Conservation (phyloP, 1,140 invertebrate species). For the Steinernema khuongi region DNA sequence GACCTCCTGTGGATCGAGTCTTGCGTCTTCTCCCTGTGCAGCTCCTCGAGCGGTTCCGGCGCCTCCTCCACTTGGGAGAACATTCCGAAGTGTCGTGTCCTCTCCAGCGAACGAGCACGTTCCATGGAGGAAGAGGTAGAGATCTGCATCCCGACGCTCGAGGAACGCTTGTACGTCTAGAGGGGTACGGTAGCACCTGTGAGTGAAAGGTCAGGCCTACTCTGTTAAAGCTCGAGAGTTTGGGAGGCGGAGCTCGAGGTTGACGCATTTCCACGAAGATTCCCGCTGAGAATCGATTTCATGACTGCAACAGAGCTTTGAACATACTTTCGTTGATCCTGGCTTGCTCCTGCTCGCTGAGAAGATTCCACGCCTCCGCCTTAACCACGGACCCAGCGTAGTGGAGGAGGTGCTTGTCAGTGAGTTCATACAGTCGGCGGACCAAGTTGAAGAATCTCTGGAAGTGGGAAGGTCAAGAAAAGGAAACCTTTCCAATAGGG, state of each 20-base stretch:
- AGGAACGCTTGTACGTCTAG: constrained; percentile 50
- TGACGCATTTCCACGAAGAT: constrained; percentile 53
- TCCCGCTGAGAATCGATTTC: constrained; percentile 40
- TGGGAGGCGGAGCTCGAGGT: constrained; percentile 50
- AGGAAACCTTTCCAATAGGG: constrained; percentile 1
- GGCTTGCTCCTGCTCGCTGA: constrained; percentile 40
- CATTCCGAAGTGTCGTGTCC: constrained; percentile 30
- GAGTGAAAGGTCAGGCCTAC: constrained; percentile 22
- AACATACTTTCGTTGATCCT: constrained; percentile 54
- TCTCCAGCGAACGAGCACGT: constrained; percentile 19
- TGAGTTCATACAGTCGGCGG: constrained; percentile 45
- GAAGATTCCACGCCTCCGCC: constrained; percentile 41
- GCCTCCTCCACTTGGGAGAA: constrained; percentile 38
- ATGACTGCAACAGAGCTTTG: not conserved
- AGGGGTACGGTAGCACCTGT: constrained; percentile 5
- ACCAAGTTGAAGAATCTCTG: constrained; percentile 49
- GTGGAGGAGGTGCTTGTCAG: constrained; percentile 52
- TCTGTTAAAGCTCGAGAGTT: constrained; percentile 49
- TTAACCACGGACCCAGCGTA: constrained; percentile 55
- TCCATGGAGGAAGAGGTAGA: not conserved
- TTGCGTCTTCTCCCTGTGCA: constrained; percentile 42
- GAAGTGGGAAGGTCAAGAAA: constrained; percentile 23
- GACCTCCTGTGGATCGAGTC: constrained; percentile 31
- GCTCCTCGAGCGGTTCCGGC: constrained; percentile 37
- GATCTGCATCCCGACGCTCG: constrained; percentile 46